A percentile compares a stretch with the other conserved stretches of the same genome.
Evolutionary conservation across 2,797 vertebrate genomes (phyloP).

Genomic region (Enteromius trimaculatus): DNA sequence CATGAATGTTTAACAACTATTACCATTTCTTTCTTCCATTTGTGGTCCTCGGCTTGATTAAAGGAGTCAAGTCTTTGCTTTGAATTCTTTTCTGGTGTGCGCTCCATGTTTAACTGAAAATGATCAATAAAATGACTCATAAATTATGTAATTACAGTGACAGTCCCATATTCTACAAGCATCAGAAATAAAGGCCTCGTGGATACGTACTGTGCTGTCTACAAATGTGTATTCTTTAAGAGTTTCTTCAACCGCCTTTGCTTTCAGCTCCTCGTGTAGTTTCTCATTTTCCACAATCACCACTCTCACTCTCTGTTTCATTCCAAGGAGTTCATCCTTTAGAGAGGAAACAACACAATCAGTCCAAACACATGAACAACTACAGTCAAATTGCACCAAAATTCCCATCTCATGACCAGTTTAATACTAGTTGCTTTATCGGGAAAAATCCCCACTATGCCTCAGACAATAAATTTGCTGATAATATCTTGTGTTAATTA

Average conservation of each 20-base stretch:
- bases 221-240: constrained; percentile 79
- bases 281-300: constrained; percentile 89
- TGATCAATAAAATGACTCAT: constrained; percentile 41
- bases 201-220: constrained; percentile 75
- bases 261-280: constrained; percentile 81
- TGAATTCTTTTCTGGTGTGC: constrained; percentile 59
- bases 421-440: background rate
- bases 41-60: constrained; percentile 67
- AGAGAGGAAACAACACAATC: constrained; percentile 37
- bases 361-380: constrained; percentile 8
- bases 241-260: constrained; percentile 72
- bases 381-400: background rate
- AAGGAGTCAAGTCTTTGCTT: constrained; percentile 44
- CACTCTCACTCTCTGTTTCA: constrained; percentile 83
- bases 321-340: constrained; percentile 86
- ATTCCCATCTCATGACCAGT: background rate
- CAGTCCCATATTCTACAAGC: background rate
- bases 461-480: background rate
- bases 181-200: background rate
- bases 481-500: constrained; percentile 30
- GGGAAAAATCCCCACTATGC: background rate
- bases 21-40: constrained; percentile 85
- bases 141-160: background rate
- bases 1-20: constrained; percentile 15
- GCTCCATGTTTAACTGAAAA: constrained; percentile 75